phyloP scores from a whole-genome alignment of 2,113 vertebrate species.

The Arizona elegans region DNA sequence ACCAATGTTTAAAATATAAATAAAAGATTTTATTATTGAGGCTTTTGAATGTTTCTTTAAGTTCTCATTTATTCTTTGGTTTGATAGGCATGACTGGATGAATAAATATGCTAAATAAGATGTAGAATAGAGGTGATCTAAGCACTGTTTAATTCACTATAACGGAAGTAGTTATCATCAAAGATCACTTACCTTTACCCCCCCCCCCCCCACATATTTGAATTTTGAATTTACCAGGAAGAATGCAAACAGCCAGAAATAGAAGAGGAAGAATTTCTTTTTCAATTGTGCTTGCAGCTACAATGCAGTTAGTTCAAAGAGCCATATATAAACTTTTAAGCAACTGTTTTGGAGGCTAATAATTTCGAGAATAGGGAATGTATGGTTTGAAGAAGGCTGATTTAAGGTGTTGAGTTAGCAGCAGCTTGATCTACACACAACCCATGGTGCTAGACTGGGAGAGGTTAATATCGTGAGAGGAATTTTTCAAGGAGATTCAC shows the following conservation, averaged over 20 bases:
- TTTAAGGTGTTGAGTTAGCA: background rate
- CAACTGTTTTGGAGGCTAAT: background rate
- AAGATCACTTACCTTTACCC: background rate
- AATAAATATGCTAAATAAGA: background rate
- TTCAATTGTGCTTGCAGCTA: background rate
- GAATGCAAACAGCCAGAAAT: background rate
- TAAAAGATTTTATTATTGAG: conserved; percentile 1
- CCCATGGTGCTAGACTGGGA: background rate
- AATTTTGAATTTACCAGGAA: background rate
- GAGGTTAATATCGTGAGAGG: background rate
- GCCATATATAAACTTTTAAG: background rate
- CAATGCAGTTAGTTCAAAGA: background rate
- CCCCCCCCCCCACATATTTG: background rate
- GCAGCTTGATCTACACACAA: background rate
- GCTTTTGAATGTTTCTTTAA: background rate
- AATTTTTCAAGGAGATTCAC: background rate
- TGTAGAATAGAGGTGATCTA: background rate
- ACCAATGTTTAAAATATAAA: conserved; percentile 29
- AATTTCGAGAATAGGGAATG: background rate
- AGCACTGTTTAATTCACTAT: background rate
- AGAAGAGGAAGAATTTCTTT: background rate
- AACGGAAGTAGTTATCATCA: background rate
- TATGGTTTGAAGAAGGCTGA: background rate
- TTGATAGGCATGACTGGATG: background rate
- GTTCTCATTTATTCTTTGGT: background rate